Base-by-base conservation (phyloP, 1,140 invertebrate species). In the Hyphantria cunea region DNA sequence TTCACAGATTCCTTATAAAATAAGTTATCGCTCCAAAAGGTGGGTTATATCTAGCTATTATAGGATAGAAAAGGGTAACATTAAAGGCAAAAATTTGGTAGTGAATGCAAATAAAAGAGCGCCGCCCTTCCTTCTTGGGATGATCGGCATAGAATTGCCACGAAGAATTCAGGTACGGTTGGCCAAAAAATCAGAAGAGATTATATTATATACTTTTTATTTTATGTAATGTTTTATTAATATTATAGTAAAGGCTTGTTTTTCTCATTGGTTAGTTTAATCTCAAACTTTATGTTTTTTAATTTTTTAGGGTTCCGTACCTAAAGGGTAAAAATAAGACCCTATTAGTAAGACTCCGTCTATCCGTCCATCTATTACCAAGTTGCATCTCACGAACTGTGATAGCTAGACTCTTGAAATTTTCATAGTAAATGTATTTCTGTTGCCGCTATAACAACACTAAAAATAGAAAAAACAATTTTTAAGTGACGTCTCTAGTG, bases 101-200 rank as follows among this genome's bases (percentile, higher is more conserved):
- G 39, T 45, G 53, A 15, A 15, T 33, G 39, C 53, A 55, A 55
- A 55, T 55, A 55, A 55, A 55, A 14, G 41, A 0, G 11, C 25
- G 41, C 17, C 6, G 7, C 41, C n/a, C 33, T 17, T 37, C 25
- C 53, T 55, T 55, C 53, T 25, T 17, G 12, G 53, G 31, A 32
- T 17, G 13, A 37, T 34, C n/a, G 31, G 12, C 17, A 55, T 55
- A 44, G 41, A 45, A 55, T 17, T 10, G 9, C 34, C 10, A 32
- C 25, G 25, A 50, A 32, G 48, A 13, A 50, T 25, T 17, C 31
- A 14, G 34, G 53, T 55, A 55, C 7, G 9, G 53, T 14, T 33
- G 44, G 25, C 12, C 44, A 32, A 55, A 42, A 44, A 32, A 50
- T 12, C 5, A 33, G 0, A 11, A 14, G 14, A 52, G n/a, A n/a